phyloP scores from a whole-genome alignment of 2,113 vertebrate genomes.

The Dromaius novaehollandiae region DNA sequence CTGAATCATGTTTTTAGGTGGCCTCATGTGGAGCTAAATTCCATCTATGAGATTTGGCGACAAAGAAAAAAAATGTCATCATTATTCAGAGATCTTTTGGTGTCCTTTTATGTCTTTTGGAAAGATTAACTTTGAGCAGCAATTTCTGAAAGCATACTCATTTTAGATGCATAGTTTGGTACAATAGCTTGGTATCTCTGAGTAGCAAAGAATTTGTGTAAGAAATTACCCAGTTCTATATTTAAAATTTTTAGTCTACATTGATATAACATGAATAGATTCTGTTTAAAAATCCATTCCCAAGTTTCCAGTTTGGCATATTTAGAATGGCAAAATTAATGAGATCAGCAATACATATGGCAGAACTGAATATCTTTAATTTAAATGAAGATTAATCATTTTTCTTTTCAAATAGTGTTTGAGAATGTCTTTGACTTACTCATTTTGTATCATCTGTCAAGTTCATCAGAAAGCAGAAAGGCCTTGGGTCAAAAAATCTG shows the following conservation, averaged over 20 bases:
- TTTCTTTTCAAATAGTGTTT: background rate
- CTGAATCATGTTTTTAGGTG: background rate
- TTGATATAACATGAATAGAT: background rate
- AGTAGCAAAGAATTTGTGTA: background rate
- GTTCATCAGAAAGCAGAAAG: background rate
- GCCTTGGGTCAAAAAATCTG: background rate
- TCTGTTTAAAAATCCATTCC: background rate
- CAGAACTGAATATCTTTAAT: background rate
- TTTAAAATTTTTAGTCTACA: background rate
- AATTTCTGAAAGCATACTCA: background rate
- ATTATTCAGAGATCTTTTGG: background rate
- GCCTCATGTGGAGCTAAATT: background rate
- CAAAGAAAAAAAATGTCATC: background rate
- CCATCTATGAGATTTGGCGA: background rate
- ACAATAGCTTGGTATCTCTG: background rate
- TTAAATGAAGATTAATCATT: background rate
- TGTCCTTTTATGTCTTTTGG: background rate
- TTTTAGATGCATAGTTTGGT: background rate
- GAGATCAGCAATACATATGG: background rate
- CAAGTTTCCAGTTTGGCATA: background rate
- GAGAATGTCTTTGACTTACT: background rate
- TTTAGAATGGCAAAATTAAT: background rate
- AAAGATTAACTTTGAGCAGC: background rate
- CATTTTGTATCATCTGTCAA: background rate
- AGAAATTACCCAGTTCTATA: rapidly evolving